A percentile compares a stretch with the other conserved stretches of the same genome.
Evolutionary conservation across 2,113 vertebrate species (phyloP).

Genomic region (Larimichthys polyactis): DNA sequence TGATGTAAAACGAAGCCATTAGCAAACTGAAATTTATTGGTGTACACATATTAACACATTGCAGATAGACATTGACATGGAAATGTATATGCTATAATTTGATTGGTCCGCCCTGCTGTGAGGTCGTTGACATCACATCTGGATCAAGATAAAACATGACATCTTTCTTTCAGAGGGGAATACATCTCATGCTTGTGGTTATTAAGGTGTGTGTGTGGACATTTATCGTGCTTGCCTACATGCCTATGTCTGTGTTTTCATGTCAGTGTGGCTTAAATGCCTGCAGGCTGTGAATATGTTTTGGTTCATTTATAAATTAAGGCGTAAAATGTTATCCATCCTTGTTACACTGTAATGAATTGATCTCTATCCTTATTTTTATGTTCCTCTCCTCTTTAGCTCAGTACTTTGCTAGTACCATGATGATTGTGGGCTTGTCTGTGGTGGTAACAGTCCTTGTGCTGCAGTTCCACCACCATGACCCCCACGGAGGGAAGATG

Average conservation of each 20-base stretch:
- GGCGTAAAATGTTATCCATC: slow-evolving; percentile 26
- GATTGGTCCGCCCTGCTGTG: background rate
- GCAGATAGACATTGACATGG: slow-evolving; percentile 17
- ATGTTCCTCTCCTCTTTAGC: slow-evolving; percentile 76
- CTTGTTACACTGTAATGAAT: background rate
- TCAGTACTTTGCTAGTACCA: slow-evolving; percentile 93
- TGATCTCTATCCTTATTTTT: background rate
- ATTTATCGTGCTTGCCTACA: background rate
- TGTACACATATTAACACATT: slow-evolving; percentile 27
- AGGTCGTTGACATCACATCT: background rate
- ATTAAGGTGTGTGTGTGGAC: background rate
- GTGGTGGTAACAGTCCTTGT: slow-evolving; percentile 92
- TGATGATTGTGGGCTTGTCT: slow-evolving; percentile 93
- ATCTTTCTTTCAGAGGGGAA: background rate
- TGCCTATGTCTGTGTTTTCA: slow-evolving; percentile 4
- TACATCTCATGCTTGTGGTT: background rate
- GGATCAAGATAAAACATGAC: background rate
- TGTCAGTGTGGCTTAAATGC: background rate
- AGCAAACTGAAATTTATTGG: slow-evolving; percentile 29
- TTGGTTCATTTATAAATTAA: slow-evolving; percentile 12
- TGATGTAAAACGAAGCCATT: slow-evolving; percentile 52
- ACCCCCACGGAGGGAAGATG: slow-evolving; percentile 92
- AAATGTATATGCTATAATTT: background rate
- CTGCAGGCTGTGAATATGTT: background rate
- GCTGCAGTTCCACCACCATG: slow-evolving; percentile 93